These are phyloP conservation scores for Ochropleura leucogaster DNA, from an alignment of 2,888 invertebrate genomes.

Conservation along the genomic window DNA sequence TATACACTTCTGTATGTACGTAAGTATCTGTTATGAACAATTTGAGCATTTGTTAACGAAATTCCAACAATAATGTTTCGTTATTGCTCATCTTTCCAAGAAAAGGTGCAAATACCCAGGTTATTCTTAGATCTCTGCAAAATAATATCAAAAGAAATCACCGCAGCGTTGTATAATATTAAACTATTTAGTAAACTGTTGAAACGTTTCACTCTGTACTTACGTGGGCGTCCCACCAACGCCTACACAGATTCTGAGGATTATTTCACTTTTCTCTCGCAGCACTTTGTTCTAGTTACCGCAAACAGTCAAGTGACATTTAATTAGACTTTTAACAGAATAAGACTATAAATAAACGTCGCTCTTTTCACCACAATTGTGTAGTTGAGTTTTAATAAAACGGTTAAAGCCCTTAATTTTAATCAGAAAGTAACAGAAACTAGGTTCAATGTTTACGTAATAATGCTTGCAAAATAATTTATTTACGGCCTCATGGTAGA, in stretches of 20 bases:
- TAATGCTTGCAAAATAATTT: not conserved
- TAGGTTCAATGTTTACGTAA: not conserved
- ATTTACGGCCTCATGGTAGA: not conserved
- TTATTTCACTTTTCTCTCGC: slow-evolving; percentile 24
- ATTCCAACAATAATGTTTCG: not conserved
- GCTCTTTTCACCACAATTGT: not conserved
- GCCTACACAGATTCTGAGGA: slow-evolving; percentile 32
- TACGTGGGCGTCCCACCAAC: slow-evolving; percentile 16
- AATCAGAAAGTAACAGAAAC: slow-evolving; percentile 7
- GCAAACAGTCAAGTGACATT: slow-evolving; percentile 49
- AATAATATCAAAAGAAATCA: slow-evolving; percentile 13
- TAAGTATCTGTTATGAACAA: not conserved
- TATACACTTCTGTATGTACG: not conserved
- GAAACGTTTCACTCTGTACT: slow-evolving; percentile 11
- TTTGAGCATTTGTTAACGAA: not conserved
- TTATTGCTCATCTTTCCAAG: not conserved
- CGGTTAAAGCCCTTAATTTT: slow-evolving; percentile 17
- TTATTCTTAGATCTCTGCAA: not conserved
- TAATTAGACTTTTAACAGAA: slow-evolving; percentile 52
- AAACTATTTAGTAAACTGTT: not conserved
- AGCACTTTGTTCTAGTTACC: slow-evolving; percentile 25
- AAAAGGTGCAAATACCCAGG: not conserved
- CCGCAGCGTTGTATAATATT: slow-evolving; percentile 13
- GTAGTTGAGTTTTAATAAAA: slow-evolving; percentile 22
- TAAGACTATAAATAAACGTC: slow-evolving; percentile 42